Conservation (phyloP, 2,888 invertebrate genomes). For the Melieria omissa region DNA sequence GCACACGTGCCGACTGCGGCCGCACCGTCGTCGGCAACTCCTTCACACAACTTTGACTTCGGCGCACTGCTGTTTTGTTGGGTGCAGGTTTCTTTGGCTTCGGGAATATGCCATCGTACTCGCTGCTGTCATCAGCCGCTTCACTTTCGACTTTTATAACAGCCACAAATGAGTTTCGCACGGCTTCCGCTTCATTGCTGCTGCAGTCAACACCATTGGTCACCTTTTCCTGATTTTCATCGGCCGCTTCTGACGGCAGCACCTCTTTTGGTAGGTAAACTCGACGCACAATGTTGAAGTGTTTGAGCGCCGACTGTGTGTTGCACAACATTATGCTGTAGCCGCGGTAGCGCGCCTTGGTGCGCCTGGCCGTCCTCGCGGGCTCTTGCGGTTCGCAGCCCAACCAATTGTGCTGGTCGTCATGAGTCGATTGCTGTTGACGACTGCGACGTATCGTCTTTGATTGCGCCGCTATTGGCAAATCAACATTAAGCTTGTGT, state of each 20-base stretch:
- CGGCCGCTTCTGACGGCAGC: slow-evolving; percentile 18
- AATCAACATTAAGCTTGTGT: slow-evolving; percentile 12
- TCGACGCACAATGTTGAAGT: slow-evolving; percentile 56
- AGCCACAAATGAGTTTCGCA: not conserved
- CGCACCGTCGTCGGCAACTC: slow-evolving; percentile 43
- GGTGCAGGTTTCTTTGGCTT: slow-evolving; percentile 33
- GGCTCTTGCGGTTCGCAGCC: slow-evolving; percentile 35
- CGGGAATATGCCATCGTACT: slow-evolving; percentile 39
- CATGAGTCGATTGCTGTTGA: slow-evolving; percentile 11
- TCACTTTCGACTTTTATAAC: slow-evolving; percentile 45
- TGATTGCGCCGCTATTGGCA: slow-evolving; percentile 30
- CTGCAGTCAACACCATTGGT: slow-evolving; percentile 35
- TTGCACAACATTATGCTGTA: slow-evolving; percentile 52
- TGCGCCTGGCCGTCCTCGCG: slow-evolving; percentile 43
- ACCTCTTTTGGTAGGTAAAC: slow-evolving; percentile 47
- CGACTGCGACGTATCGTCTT: slow-evolving; percentile 26
- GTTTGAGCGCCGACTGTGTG: slow-evolving; percentile 55
- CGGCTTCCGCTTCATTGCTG: slow-evolving; percentile 32
- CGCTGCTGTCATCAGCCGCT: slow-evolving; percentile 33
- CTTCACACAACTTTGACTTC: slow-evolving; percentile 27
- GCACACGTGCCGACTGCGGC: slow-evolving; percentile 53
- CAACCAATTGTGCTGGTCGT: slow-evolving; percentile 46
- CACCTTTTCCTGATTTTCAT: slow-evolving; percentile 14
- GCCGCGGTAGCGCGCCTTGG: slow-evolving; percentile 50
- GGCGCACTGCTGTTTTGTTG: not conserved